Conservation (phyloP, 2,113 vertebrate species). For the Glaucidium brasilianum region DNA sequence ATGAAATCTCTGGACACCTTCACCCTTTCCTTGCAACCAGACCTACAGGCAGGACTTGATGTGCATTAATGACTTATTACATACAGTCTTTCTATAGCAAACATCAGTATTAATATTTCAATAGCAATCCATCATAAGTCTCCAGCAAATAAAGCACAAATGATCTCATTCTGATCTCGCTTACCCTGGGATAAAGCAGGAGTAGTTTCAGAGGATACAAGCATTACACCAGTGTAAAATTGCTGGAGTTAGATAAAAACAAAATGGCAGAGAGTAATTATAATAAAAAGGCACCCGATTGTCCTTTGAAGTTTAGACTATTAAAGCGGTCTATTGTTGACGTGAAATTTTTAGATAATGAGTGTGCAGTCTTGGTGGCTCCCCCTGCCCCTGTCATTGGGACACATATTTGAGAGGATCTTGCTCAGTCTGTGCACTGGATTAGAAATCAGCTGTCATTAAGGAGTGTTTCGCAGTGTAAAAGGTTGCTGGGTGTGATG, state of each 20-base stretch:
- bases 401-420: constrained; percentile 15
- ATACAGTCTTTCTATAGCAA: not conserved
- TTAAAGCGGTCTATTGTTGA: not conserved
- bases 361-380: not conserved
- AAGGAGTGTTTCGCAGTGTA: constrained; percentile 12
- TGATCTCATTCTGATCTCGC: not conserved
- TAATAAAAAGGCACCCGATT: not conserved
- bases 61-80: not conserved
- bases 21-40: not conserved
- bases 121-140: not conserved
- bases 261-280: not conserved
- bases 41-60: not conserved
- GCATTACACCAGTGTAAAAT: not conserved
- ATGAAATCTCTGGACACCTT: not conserved
- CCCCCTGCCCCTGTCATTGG: not conserved
- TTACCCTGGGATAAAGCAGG: not conserved
- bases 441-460: constrained; percentile 81
- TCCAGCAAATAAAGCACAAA: not conserved
- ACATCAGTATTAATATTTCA: constrained; percentile 12
- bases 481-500: constrained; percentile 73
- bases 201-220: not conserved
- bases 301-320: not conserved
- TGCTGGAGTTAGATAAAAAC: not conserved
- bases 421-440: constrained; percentile 47
- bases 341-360: not conserved